Conservation (phyloP, 2,888 invertebrate species). For the Cheilosia variabilis region DNA sequence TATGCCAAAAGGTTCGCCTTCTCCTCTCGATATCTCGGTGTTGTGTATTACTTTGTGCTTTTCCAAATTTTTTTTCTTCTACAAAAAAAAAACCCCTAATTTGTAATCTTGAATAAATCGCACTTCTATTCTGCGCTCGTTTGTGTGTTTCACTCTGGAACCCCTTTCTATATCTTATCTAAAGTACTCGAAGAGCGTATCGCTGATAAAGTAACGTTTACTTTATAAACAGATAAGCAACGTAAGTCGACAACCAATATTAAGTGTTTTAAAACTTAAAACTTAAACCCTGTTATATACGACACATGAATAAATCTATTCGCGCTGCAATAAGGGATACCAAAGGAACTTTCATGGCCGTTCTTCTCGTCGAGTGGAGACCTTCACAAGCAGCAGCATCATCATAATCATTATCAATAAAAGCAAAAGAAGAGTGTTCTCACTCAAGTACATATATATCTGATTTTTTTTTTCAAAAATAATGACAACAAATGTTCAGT, state of each 20-base stretch:
- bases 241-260: slow-evolving; percentile 47
- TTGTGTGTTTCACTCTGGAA: slow-evolving; percentile 44
- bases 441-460: no score
- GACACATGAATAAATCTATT: slow-evolving; percentile 26
- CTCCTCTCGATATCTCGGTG: slow-evolving; percentile 64
- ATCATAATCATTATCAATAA: slow-evolving; percentile 34
- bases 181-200: slow-evolving; percentile 64
- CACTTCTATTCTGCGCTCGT: slow-evolving; percentile 39
- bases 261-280: slow-evolving; percentile 39
- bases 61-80: slow-evolving; percentile 54
- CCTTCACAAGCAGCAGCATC: slow-evolving; percentile 41
- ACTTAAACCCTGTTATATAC: slow-evolving; percentile 7
- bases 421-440: slow-evolving; percentile 34
- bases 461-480: not conserved
- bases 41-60: slow-evolving; percentile 67
- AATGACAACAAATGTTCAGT: slow-evolving; percentile 54
- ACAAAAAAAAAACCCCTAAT: slow-evolving; percentile 23
- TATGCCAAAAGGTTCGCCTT: slow-evolving; percentile 81
- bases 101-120: slow-evolving; percentile 60
- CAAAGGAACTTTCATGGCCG: slow-evolving; percentile 55
- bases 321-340: slow-evolving; percentile 23
- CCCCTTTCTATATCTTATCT: slow-evolving; percentile 71
- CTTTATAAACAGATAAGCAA: slow-evolving; percentile 67
- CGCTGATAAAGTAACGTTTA: slow-evolving; percentile 69
- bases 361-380: slow-evolving; percentile 28